Conservation (phyloP, 2,113 vertebrate species). For the Indicator maculatus region DNA sequence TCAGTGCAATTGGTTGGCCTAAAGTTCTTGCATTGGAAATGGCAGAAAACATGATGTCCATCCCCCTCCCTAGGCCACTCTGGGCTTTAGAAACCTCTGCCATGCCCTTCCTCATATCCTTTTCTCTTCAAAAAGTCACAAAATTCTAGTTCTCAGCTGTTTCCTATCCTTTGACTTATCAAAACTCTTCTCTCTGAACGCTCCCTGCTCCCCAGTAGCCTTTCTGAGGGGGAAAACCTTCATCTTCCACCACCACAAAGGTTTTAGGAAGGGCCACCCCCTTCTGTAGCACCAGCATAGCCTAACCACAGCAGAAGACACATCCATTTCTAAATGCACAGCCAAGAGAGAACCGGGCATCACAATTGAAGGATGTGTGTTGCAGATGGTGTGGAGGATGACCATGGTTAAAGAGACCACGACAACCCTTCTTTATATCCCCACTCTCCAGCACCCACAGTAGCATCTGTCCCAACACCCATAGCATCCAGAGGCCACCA, state of each 20-base stretch:
- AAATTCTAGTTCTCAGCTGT: background rate
- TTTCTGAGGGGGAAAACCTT: background rate
- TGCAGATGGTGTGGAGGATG: fast-evolving
- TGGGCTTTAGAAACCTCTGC: background rate
- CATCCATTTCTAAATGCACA: background rate
- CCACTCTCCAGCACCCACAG: background rate
- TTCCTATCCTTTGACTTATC: background rate
- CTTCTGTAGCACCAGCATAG: background rate
- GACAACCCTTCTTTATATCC: background rate
- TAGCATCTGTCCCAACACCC: background rate
- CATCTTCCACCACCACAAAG: background rate
- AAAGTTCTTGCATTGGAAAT: background rate
- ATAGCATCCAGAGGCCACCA: background rate
- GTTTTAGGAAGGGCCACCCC: background rate
- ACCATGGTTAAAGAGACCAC: background rate
- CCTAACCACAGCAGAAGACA: too few relatives aligned
- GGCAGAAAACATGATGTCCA: background rate
- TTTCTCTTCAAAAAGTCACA: background rate
- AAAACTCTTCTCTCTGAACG: background rate
- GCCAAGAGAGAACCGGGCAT: background rate
- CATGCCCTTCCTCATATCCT: background rate
- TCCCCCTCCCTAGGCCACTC: background rate
- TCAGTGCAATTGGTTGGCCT: background rate
- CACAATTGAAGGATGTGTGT: background rate
- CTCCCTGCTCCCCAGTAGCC: background rate